phyloP scores from a whole-genome alignment of 2,113 vertebrate species.

The Pterocles burchelli region DNA sequence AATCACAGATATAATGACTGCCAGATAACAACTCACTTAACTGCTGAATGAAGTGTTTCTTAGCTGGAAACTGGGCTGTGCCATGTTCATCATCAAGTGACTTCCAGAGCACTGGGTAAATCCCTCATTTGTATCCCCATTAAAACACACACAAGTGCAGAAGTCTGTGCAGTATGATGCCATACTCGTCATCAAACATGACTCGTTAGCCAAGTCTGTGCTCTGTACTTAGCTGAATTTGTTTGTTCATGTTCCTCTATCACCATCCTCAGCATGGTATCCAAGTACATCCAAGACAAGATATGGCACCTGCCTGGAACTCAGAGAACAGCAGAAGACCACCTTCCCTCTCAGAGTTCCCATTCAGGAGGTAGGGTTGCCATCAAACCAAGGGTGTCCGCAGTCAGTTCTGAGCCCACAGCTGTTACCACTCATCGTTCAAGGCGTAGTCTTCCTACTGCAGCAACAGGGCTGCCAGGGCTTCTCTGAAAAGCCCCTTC shows the following conservation, averaged over 20 bases:
- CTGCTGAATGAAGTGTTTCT: conserved; percentile 73
- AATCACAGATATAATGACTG: conserved; percentile 78
- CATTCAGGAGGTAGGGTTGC: background rate
- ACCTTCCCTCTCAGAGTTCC: background rate
- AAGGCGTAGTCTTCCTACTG: background rate
- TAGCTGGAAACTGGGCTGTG: conserved; percentile 67
- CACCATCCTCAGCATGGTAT: background rate
- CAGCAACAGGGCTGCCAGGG: background rate
- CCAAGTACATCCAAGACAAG: background rate
- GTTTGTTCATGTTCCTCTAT: background rate
- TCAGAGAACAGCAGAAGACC: background rate
- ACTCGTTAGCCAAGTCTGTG: background rate
- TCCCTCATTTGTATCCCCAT: conserved; percentile 22
- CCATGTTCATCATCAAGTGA: conserved; percentile 47
- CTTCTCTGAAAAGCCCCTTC: background rate
- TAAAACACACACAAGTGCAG: conserved; percentile 12
- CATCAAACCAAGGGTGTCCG: background rate
- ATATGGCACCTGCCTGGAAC: background rate
- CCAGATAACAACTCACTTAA: conserved; percentile 77
- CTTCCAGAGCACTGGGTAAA: conserved; percentile 8
- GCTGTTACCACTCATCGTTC: accelerated
- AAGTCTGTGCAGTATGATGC: background rate
- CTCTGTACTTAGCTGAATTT: background rate
- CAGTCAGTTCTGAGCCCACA: background rate
- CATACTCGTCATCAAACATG: background rate